A percentile compares a stretch with the other conserved stretches of the same genome.
phyloP scores from a whole-genome alignment of 2,888 invertebrate species.

The Catocala sponsa region DNA sequence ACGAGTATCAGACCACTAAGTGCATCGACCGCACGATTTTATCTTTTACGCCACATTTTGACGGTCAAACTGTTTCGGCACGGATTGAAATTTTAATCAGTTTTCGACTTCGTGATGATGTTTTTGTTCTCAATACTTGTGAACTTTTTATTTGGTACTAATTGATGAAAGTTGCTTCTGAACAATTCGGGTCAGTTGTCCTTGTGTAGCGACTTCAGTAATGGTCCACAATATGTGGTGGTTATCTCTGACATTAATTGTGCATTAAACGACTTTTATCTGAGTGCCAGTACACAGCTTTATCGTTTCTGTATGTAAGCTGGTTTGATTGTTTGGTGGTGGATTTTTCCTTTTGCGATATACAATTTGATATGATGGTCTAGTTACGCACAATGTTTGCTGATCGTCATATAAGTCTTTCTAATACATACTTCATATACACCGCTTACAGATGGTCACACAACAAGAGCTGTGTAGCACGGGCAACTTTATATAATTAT shows the following conservation, averaged over 20 bases:
- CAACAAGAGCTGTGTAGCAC: no score
- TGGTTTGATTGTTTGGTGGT: background rate
- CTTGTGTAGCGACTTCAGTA: conserved; percentile 16
- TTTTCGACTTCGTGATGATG: conserved; percentile 67
- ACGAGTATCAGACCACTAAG: conserved; percentile 47
- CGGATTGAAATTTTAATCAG: conserved; percentile 75
- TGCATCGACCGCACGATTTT: conserved; percentile 76
- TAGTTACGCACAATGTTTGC: no score
- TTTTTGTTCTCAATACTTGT: conserved; percentile 51
- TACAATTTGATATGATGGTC: no score
- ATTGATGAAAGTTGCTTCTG: conserved; percentile 43
- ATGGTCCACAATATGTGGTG: conserved; percentile 22
- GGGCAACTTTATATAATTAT: no score
- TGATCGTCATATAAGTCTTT: no score
- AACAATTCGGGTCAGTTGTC: conserved; percentile 29
- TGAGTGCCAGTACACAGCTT: background rate
- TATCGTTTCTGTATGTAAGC: conserved; percentile 6
- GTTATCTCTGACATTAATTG: conserved; percentile 40
- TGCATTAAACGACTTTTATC: conserved; percentile 19
- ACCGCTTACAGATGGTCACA: no score
- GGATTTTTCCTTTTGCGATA: background rate
- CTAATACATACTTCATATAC: no score
- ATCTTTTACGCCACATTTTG: conserved; percentile 77
- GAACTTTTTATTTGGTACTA: conserved; percentile 46
- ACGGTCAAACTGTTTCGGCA: conserved; percentile 73